Base-by-base conservation (phyloP, 92 coral and sea anemone genomes). In the Actinostola sp. region DNA sequence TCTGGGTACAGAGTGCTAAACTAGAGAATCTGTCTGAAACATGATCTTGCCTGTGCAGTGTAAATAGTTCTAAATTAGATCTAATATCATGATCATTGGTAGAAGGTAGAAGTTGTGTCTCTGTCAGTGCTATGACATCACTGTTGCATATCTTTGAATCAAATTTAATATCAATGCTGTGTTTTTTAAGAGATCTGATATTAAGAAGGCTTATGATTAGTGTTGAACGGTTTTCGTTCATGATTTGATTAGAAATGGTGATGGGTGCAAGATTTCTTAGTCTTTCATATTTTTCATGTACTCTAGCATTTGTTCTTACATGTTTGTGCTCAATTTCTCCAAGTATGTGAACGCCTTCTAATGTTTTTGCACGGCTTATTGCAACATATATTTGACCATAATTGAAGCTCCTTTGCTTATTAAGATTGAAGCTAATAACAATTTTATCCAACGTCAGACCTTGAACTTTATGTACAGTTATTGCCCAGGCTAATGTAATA, bases 361-460 rank as follows among this genome's bases (percentile, higher is more conserved):
- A 54, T 10, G 88, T 67, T 0, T 67, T 78, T 39, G 91, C 76
- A 15, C 86, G 63, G 46, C 89, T 86, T 33, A 89, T 44, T 8
- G 91, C 96, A 38, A 89, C 91, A 89, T 81, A 85, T 2, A 77
- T n/a, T n/a, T n/a, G n/a, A n/a, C n/a, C n/a, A 64, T 61, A 74
- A 52, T 87, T 87, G 36, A 86, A 86, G 44, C 39, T 3, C 32
- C 44, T 82, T 56, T 88, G 92, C 27, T 53, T 87, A 14, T 26
- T 16, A 58, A 88, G 57, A 8, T 75, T 78, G 53, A 70, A 58
- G 61, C 84, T 84, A 30, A 84, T 34, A 30, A 88, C 89, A 74
- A 84, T 51, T 15, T 78, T 61, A 41, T 63, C 36, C 20, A 89
- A 44, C 25, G 91, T 54, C 21, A 72, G 56, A 17, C 85, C 94